Evolutionary conservation across 2,888 invertebrate genomes (phyloP).

Genomic region (Fissipunctia ypsillon): DNA sequence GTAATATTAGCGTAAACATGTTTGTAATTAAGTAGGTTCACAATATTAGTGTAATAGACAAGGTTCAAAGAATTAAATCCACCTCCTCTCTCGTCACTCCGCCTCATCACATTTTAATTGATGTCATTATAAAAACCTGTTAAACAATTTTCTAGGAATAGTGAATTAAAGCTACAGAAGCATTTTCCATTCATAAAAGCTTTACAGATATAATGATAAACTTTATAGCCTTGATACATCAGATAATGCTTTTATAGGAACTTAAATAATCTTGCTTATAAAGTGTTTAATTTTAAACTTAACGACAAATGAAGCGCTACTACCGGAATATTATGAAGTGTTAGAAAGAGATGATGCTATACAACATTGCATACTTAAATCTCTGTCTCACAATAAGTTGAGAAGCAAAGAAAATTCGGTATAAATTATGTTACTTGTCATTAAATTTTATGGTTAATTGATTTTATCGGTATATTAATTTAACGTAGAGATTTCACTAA

Average conservation of each 20-base stretch:
- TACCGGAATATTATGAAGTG: neutral
- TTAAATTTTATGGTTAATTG: slow-evolving; percentile 57
- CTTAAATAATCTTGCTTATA: slow-evolving; percentile 43
- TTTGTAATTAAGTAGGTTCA: neutral
- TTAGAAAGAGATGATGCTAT: slow-evolving; percentile 19
- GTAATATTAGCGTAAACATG: neutral
- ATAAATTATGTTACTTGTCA: slow-evolving; percentile 60
- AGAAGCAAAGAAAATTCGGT: slow-evolving; percentile 28
- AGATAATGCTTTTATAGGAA: slow-evolving; percentile 43
- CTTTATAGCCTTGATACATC: slow-evolving; percentile 38
- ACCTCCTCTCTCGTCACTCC: slow-evolving; percentile 8
- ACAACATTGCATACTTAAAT: neutral
- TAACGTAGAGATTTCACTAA: slow-evolving; percentile 53
- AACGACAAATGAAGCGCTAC: slow-evolving; percentile 28
- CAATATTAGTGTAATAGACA: slow-evolving; percentile 11
- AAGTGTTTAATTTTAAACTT: slow-evolving; percentile 52
- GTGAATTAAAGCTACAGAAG: slow-evolving; percentile 22
- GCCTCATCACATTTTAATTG: slow-evolving; percentile 23
- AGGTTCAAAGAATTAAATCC: slow-evolving; percentile 2
- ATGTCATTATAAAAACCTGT: slow-evolving; percentile 35
- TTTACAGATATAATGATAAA: slow-evolving; percentile 40
- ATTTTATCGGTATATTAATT: slow-evolving; percentile 49
- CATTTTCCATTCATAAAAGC: slow-evolving; percentile 33
- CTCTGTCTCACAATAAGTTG: slow-evolving; percentile 24
- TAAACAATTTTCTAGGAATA: slow-evolving; percentile 40